A percentile compares a stretch with the other conserved stretches of the same genome.
Conservation (phyloP, 2,888 invertebrate genomes). For the Deilephila elpenor region DNA sequence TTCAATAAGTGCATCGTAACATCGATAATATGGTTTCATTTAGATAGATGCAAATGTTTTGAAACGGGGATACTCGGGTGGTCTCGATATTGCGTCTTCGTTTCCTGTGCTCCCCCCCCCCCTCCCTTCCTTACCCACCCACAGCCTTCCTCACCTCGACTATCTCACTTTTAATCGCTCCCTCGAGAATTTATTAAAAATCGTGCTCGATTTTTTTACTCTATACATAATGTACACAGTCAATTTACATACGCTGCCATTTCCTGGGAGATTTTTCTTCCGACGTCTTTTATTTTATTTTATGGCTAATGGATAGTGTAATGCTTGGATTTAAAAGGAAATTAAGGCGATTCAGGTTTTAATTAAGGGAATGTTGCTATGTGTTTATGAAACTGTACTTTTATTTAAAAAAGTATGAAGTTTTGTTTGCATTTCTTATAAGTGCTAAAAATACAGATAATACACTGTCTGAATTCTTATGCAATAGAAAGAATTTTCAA, state of each 20-base stretch:
- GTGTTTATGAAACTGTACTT: no score
- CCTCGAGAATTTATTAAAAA: slow-evolving; percentile 71
- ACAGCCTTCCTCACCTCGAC: slow-evolving; percentile 58
- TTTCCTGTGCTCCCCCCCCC: slow-evolving; percentile 22
- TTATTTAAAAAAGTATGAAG: no score
- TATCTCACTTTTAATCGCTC: slow-evolving; percentile 74
- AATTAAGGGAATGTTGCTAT: neutral
- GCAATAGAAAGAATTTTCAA: neutral
- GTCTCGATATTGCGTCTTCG: slow-evolving; percentile 67
- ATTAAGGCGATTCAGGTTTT: neutral
- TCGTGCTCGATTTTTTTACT: slow-evolving; percentile 54
- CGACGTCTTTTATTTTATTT: neutral
- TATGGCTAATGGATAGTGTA: neutral
- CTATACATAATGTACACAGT: slow-evolving; percentile 35
- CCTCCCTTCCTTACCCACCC: slow-evolving; percentile 35
- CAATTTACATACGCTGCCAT: slow-evolving; percentile 14
- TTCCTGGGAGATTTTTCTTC: neutral
- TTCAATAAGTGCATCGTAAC: slow-evolving; percentile 63
- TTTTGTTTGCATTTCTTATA: no score
- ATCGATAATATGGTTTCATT: slow-evolving; percentile 62
- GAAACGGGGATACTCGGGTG: slow-evolving; percentile 62
- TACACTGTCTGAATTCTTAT: neutral
- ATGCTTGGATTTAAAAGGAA: neutral
- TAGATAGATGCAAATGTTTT: slow-evolving; percentile 73
- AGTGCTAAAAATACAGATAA: neutral